phyloP scores from a whole-genome alignment of 1,140 invertebrate genomes.

The Cydia splendana region DNA sequence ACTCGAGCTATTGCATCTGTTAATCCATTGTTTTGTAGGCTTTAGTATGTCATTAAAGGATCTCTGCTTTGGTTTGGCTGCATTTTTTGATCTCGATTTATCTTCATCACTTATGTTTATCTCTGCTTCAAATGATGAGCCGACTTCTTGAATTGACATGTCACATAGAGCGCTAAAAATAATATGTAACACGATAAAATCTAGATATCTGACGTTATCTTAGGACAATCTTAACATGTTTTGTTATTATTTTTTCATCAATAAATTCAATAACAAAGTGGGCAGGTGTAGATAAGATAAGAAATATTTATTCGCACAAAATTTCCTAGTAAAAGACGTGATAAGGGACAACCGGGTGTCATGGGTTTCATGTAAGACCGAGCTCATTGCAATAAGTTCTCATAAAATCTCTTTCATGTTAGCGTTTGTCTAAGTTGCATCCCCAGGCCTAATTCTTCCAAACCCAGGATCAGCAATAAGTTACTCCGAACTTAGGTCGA shows the following conservation, averaged over 20 bases:
- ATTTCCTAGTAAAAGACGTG: too few relatives aligned
- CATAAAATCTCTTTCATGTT: too few relatives aligned
- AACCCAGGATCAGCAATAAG: too few relatives aligned
- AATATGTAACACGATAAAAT: background rate
- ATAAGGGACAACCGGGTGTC: too few relatives aligned
- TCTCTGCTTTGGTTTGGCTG: background rate
- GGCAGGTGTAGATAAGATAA: too few relatives aligned
- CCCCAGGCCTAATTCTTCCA: too few relatives aligned
- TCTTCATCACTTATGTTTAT: background rate
- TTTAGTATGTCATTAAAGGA: conserved; percentile 28
- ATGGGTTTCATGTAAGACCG: too few relatives aligned
- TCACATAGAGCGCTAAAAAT: conserved; percentile 10
- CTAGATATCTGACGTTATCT: background rate
- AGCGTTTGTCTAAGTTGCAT: too few relatives aligned
- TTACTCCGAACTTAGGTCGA: too few relatives aligned
- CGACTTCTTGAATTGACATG: background rate
- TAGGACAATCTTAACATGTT: background rate
- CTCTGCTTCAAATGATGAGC: background rate
- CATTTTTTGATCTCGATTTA: background rate
- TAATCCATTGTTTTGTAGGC: conserved; percentile 60
- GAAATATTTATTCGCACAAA: too few relatives aligned
- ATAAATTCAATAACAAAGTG: background rate
- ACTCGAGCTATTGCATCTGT: conserved; percentile 43
- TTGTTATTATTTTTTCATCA: background rate
- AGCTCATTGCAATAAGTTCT: too few relatives aligned